Evolutionary conservation across 2,888 invertebrate species (phyloP).

Genomic region (Leptopilina myrica): DNA sequence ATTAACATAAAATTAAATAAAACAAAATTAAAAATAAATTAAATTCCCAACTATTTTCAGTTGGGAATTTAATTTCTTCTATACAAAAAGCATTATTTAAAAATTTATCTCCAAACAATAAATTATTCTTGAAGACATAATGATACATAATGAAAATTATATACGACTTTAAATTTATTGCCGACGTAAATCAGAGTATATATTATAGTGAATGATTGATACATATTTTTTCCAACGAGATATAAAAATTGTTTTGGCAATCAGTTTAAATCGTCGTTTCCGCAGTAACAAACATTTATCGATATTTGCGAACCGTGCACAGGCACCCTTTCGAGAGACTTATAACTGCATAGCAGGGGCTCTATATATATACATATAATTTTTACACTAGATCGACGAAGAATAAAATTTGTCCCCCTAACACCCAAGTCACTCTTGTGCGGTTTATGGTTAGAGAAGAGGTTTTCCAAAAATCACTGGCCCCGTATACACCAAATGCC

Average conservation of each 20-base stretch:
- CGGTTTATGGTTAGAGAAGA: constrained; percentile 46
- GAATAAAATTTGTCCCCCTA: constrained; percentile 50
- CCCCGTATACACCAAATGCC: constrained; percentile 54
- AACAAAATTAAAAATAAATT: too few relatives aligned
- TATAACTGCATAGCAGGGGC: constrained; percentile 40
- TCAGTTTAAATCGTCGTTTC: constrained; percentile 18
- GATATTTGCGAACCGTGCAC: constrained; percentile 34
- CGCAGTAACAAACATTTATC: constrained; percentile 33
- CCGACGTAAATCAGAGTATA: neutral
- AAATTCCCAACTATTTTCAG: too few relatives aligned
- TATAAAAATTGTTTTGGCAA: constrained; percentile 20
- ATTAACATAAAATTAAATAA: too few relatives aligned
- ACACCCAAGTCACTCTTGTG: constrained; percentile 41
- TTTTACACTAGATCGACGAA: constrained; percentile 54
- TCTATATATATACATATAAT: constrained; percentile 44
- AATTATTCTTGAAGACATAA: neutral
- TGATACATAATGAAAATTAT: neutral
- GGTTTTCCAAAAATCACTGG: constrained; percentile 56
- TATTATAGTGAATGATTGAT: neutral
- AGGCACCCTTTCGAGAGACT: constrained; percentile 34
- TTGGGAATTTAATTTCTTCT: too few relatives aligned
- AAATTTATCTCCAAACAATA: neutral
- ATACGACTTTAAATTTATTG: neutral
- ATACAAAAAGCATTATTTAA: neutral
- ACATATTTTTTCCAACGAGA: neutral